These are phyloP conservation scores for Amiota communis DNA, from an alignment of 2,888 invertebrate species.

Conservation along the genomic window DNA sequence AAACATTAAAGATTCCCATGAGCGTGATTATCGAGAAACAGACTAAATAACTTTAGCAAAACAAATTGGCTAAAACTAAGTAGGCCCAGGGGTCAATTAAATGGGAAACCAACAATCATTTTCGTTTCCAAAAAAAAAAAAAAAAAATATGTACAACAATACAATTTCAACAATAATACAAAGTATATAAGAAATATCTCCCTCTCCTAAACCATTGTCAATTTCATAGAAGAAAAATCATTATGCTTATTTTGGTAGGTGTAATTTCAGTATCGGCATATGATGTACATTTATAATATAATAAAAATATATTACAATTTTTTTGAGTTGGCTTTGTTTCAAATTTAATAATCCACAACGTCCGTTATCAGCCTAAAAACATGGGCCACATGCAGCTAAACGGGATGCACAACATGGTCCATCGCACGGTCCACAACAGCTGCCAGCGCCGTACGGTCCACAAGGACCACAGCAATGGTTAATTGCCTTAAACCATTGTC, in stretches of 20 bases:
- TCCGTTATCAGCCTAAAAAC: too few relatives aligned
- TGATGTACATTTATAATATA: too few relatives aligned
- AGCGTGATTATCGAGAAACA: slow-evolving; percentile 50
- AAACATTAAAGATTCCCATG: slow-evolving; percentile 46
- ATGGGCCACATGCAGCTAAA: slow-evolving; percentile 17
- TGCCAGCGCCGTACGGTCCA: slow-evolving; percentile 57
- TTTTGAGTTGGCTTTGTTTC: too few relatives aligned
- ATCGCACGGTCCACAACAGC: slow-evolving; percentile 52
- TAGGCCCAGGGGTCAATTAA: slow-evolving; percentile 6
- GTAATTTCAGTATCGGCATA: too few relatives aligned
- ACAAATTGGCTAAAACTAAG: slow-evolving; percentile 41
- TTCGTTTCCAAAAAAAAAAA: background rate
- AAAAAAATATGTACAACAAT: too few relatives aligned
- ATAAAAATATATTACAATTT: too few relatives aligned
- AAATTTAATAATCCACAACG: too few relatives aligned
- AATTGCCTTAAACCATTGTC: slow-evolving; percentile 55
- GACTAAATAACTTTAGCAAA: slow-evolving; percentile 51
- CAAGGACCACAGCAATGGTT: slow-evolving; percentile 59
- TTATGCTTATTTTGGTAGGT: too few relatives aligned
- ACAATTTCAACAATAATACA: too few relatives aligned
- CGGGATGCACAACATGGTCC: slow-evolving; percentile 44
- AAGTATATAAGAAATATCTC: too few relatives aligned
- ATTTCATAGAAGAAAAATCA: too few relatives aligned
- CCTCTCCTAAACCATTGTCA: too few relatives aligned
- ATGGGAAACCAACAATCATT: background rate